Conservation (phyloP, 2,797 vertebrate species). For the Gymnothorax reevesii region DNA sequence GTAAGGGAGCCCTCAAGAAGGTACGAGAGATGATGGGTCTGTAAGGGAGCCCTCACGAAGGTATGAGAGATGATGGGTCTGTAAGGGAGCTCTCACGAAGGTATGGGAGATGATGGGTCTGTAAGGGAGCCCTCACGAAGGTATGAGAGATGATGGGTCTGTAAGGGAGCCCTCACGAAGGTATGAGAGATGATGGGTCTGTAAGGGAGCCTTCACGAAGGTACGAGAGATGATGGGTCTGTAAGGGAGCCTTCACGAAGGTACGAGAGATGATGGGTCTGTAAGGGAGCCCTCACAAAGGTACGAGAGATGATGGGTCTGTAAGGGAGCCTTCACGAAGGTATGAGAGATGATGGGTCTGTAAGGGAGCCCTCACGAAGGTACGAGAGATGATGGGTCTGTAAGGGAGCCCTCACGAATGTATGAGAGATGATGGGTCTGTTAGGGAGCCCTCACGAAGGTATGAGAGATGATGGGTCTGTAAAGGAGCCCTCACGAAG, state of each 20-base stretch:
- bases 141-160: background rate
- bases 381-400: background rate
- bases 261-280: background rate
- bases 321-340: conserved; percentile 60
- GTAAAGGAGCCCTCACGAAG: conserved; percentile 60
- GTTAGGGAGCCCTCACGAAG: background rate
- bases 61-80: background rate
- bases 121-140: conserved; percentile 60
- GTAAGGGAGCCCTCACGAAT: conserved; percentile 60
- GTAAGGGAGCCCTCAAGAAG: conserved; percentile 60
- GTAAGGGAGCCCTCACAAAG: conserved; percentile 60
- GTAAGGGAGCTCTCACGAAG: conserved; percentile 60
- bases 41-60: conserved; percentile 60
- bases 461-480: background rate
- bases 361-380: conserved; percentile 60
- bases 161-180: conserved; percentile 60
- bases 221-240: background rate
- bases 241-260: conserved; percentile 60
- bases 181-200: background rate
- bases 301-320: background rate
- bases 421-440: background rate
- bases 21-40: background rate
- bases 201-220: conserved; percentile 60
- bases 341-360: background rate
- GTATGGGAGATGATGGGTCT: background rate